These are phyloP conservation scores for Macrotus californicus DNA, from an alignment of 2,113 vertebrate genomes.

Conservation along the genomic window DNA sequence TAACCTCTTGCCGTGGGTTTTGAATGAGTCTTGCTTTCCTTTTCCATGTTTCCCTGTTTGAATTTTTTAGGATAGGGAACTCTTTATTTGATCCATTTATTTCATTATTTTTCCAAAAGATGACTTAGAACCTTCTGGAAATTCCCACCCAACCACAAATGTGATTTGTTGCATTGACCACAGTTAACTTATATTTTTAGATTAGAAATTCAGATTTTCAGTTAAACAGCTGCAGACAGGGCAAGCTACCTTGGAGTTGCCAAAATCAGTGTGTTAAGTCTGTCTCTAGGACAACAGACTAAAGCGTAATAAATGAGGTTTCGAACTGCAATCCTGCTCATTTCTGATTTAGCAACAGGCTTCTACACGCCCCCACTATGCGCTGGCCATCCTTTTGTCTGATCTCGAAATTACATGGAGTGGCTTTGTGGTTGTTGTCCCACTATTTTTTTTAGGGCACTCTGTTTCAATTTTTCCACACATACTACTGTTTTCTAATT, in stretches of 20 bases:
- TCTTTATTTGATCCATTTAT: neutral
- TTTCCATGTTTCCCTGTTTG: neutral
- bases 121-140: neutral
- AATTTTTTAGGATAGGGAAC: neutral
- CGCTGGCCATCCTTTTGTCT: conserved; percentile 39
- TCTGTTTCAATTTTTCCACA: neutral
- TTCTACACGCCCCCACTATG: conserved; percentile 15
- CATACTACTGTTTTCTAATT: neutral
- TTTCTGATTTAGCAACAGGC: conserved; percentile 65
- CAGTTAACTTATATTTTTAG: conserved; percentile 33
- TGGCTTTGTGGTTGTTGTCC: neutral
- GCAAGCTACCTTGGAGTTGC: conserved; percentile 33
- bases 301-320: conserved; percentile 58
- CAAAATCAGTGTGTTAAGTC: conserved; percentile 67
- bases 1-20: neutral
- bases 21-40: neutral
- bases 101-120: conserved; percentile 33
- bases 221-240: conserved; percentile 44
- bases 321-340: conserved; percentile 46
- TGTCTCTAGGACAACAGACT: conserved; percentile 69
- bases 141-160: neutral
- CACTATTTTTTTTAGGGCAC: neutral
- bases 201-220: conserved; percentile 45
- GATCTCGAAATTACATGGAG: conserved; percentile 13
- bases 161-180: neutral